Evolutionary conservation across 2,888 invertebrate species (phyloP).

Genomic region (Cyclophora punctaria): DNA sequence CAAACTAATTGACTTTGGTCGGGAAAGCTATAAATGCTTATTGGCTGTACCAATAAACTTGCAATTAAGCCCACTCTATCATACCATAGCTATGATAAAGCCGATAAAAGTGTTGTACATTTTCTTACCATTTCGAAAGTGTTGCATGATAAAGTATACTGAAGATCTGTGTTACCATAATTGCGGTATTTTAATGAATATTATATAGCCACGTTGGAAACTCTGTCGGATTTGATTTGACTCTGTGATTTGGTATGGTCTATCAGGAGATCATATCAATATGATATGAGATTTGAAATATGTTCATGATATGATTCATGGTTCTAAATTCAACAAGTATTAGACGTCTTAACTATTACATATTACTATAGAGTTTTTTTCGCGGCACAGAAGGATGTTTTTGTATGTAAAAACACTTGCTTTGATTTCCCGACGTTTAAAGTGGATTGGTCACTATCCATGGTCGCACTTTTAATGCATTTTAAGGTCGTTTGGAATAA

Average conservation of each 20-base stretch:
- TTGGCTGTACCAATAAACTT: slow-evolving; percentile 61
- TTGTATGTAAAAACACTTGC: too few relatives aligned
- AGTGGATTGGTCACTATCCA: too few relatives aligned
- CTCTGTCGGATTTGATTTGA: neutral
- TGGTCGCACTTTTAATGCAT: too few relatives aligned
- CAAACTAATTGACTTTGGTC: slow-evolving; percentile 63
- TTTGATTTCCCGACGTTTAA: too few relatives aligned
- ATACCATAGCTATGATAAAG: neutral
- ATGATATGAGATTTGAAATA: too few relatives aligned
- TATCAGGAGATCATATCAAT: neutral
- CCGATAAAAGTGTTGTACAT: too few relatives aligned
- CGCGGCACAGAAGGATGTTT: too few relatives aligned
- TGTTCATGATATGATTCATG: too few relatives aligned
- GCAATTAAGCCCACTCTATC: slow-evolving; percentile 43
- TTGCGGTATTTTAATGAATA: neutral
- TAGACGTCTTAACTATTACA: neutral
- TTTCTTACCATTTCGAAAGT: too few relatives aligned
- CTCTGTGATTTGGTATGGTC: neutral
- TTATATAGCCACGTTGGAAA: neutral
- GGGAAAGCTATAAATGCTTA: slow-evolving; percentile 62
- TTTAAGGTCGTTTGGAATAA: too few relatives aligned
- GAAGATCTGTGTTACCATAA: slow-evolving; percentile 2
- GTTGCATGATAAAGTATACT: too few relatives aligned
- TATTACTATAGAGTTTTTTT: neutral
- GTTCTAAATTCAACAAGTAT: too few relatives aligned